Evolutionary conservation across 2,797 vertebrate genomes (phyloP), one percentile per base, ranked within the genome.

Genomic region (Melopsittacus undulatus): DNA sequence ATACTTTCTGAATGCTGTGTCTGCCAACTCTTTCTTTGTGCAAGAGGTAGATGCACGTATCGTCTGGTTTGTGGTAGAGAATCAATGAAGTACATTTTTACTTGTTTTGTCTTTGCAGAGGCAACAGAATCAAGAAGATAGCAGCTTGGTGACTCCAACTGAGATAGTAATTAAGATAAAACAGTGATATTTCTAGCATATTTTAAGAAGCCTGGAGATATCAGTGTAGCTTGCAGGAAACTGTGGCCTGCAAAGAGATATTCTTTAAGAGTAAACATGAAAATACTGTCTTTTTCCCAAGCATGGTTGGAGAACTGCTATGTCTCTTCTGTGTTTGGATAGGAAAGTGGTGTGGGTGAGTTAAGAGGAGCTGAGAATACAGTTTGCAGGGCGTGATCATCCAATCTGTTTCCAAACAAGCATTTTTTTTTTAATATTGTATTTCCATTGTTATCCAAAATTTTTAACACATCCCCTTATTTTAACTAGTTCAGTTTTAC

Each of bases 151-250:
- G 54, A 45, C 45, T 90, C 36, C 26, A 80, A 29, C 42, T 34
- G 27, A 92, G 82, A 93, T 62, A 72, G 54, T 83, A 89, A 91
- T 94, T 93, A 91, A 89, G 90, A 95, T 84, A 86, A 90, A 94
- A 56, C 46, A 4, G 29, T 81, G 38, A 75, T 79, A 20, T 83
- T 92, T 45, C 62, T 86, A 73, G 38, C 57, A 59, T 81, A 87
- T 93, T 82, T 91, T 68, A 84, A 70, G 52, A 90, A 91, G 14
- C 63, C 46, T 34, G 18, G 22, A 87, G 38, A 42, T 90, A 73
- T 94, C 87, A 77, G 20, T 42, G 87, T 56, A 84, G 34, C 19
- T 90, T 89, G 14, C 26, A 84, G 40, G n/a, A 90, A 84, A 69
- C 10, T 43, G 43, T 73, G 52, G 48, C 16, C 20, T 84, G 30